Evolutionary conservation across 2,888 invertebrate species (phyloP), one percentile per base, ranked within the genome.

Genomic region (Cerceris ruficornis): DNA sequence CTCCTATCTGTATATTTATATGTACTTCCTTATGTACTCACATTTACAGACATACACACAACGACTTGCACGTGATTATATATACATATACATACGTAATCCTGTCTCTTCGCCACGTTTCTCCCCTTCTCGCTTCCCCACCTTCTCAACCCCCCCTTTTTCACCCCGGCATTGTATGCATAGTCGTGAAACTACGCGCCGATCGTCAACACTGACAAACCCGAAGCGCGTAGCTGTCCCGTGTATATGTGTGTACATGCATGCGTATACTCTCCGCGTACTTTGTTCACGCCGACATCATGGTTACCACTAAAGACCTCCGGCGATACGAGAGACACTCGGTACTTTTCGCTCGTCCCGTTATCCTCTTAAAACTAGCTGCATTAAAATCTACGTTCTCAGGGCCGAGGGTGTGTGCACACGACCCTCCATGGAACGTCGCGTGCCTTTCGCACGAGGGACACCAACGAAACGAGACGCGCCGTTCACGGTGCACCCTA

Each of bases 341-440:
- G 75, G 43, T 76, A 59, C 52, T 69, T 28, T 64, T 67, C 73
- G 57, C 57, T 72, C 62, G 49, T 78, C 71, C 73, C 71, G 68
- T 83, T 82, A 77, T 54, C 73, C 67, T 65, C 72, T 83, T 83
- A 81, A 78, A 69, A 72, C 69, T 84, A 77, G 65, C 70, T 68
- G 75, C 77, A 79, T 80, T 74, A 76, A 28, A 28, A 65, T 66
- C 68, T 82, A 79, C 61, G 55, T 69, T 76, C 28, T 58, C 73
- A 28, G 28, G 28, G 28, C 49, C 61, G 41, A 49, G 54, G 65
- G 58, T 75, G 57, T 79, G 77, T 69, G 28, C 28, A 28, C 28
- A 28, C 28, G 4, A 2, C 28, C 28, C 28, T 28, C 28, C 4
- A 28, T 28, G 28, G 28, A 2, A 28, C 28, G 28, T 28, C 28